A percentile compares a stretch with the other conserved stretches of the same genome.
phyloP scores from a whole-genome alignment of 1,140 invertebrate species.

The Papilio polyxenes region DNA sequence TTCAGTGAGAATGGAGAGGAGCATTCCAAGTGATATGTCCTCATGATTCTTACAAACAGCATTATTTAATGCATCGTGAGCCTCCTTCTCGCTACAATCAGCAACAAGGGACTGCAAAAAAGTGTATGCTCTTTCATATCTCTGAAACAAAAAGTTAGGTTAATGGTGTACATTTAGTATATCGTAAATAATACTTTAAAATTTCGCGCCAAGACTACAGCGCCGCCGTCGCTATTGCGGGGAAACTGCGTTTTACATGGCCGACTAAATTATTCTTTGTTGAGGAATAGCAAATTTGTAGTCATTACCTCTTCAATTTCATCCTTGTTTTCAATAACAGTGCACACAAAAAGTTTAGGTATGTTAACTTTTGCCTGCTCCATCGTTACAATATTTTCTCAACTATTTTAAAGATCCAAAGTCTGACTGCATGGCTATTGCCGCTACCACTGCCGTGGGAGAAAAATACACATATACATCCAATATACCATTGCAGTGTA shows the following conservation, averaged over 20 bases:
- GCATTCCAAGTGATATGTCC: conserved; percentile 94
- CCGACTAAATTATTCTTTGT: conserved; percentile 81
- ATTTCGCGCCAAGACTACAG: conserved; percentile 71
- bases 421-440: conserved; percentile 81
- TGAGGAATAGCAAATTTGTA: conserved; percentile 78
- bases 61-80: conserved; percentile 94
- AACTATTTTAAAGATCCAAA: conserved; percentile 75
- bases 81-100: conserved; percentile 95
- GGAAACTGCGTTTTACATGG: conserved; percentile 81
- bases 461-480: conserved; percentile 77
- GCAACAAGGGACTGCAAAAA: conserved; percentile 88
- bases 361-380: conserved; percentile 81
- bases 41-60: conserved; percentile 94
- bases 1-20: conserved; percentile 94
- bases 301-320: conserved; percentile 89
- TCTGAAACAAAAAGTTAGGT: conserved; percentile 85
- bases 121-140: conserved; percentile 91
- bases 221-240: conserved; percentile 77
- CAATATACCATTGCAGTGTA: conserved; percentile 58
- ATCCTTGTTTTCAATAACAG: conserved; percentile 90
- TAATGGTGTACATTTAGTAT: conserved; percentile 49
- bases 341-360: conserved; percentile 82
- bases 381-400: conserved; percentile 79
- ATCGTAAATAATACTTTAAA: conserved; percentile 52
- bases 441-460: conserved; percentile 60